A percentile compares a stretch with the other conserved stretches of the same genome.
Conservation (phyloP, 2,113 vertebrate species). For the Phodopus roborovskii region DNA sequence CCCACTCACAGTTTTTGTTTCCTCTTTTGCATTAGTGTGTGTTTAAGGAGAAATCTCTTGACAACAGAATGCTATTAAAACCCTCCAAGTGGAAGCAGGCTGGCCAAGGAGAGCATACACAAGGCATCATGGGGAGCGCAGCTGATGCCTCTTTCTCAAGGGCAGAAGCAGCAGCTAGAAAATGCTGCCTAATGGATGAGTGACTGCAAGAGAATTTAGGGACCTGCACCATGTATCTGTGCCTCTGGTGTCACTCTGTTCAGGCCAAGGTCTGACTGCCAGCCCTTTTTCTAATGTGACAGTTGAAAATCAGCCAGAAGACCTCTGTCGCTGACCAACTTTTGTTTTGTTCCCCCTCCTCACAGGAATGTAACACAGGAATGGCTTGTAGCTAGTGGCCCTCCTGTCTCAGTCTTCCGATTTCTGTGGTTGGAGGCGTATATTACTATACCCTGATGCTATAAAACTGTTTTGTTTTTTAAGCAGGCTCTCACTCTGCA, state of each 20-base stretch:
- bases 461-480: neutral
- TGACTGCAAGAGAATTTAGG: neutral
- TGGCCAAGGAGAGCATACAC: neutral
- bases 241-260: fast-evolving
- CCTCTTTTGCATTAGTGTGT: neutral
- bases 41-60: constrained; percentile 41
- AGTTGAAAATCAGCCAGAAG: neutral
- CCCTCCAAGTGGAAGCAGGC: constrained; percentile 2
- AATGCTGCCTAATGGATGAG: neutral
- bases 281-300: neutral
- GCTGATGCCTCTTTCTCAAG: neutral
- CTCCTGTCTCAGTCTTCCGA: neutral
- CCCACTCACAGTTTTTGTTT: neutral
- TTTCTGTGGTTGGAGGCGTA: neutral
- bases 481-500: neutral
- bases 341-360: neutral
- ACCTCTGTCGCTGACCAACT: neutral
- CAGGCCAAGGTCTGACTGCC: neutral
- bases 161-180: neutral
- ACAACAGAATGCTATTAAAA: constrained; percentile 20
- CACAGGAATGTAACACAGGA: neutral
- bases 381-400: neutral
- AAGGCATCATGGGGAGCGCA: neutral
- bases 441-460: neutral
- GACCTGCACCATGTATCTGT: neutral